A percentile compares a stretch with the other conserved stretches of the same genome.
Conservation (phyloP, 2,797 vertebrate genomes). For the Furcifer pardalis region DNA sequence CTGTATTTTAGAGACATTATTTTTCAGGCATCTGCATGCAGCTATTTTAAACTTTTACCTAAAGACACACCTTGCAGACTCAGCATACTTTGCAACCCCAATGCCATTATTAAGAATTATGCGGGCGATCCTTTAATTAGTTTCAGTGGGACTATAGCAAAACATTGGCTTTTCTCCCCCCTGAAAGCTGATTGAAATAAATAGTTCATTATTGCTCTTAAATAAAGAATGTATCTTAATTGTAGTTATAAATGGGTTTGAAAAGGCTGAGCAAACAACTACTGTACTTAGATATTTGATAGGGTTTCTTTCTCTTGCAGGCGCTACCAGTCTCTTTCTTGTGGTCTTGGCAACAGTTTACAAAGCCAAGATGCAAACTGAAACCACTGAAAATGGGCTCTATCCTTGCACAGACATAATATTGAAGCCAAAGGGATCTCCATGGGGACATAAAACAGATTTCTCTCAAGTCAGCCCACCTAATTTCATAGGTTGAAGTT, state of each 20-base stretch:
- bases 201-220: slow-evolving; percentile 14
- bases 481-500: background rate
- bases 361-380: background rate
- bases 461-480: background rate
- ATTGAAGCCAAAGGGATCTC: background rate
- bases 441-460: background rate
- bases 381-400: background rate
- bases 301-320: background rate
- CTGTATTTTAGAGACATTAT: background rate
- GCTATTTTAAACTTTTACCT: slow-evolving; percentile 5
- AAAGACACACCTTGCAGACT: background rate
- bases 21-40: background rate
- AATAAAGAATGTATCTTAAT: slow-evolving; percentile 49
- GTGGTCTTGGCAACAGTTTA: background rate
- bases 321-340: too few species aligned
- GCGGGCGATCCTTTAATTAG: slow-evolving; percentile 5
- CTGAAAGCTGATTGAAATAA: background rate
- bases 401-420: background rate
- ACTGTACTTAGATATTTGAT: background rate
- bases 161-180: background rate
- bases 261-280: background rate
- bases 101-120: slow-evolving; percentile 13
- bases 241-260: slow-evolving; percentile 50
- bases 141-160: slow-evolving; percentile 7
- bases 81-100: background rate